Base-by-base conservation (phyloP, 2,797 vertebrate species). In the Cuculus canorus region DNA sequence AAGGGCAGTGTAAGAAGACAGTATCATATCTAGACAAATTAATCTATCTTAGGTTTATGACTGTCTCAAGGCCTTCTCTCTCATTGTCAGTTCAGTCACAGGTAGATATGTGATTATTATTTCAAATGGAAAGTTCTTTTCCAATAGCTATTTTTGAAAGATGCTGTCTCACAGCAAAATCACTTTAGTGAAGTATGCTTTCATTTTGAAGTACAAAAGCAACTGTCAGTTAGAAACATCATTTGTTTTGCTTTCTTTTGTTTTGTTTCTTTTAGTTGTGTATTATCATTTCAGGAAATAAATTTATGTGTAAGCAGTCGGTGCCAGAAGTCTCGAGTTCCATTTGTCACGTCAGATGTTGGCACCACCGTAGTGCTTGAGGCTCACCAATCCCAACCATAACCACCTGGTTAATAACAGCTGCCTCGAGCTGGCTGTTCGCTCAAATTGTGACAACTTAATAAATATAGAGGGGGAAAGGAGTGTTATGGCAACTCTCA, bases 41-140 rank as follows among this genome's bases (percentile, higher is more conserved):
- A 82, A 91, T 95, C 86, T 81, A 23, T 77, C 60, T 69, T 43
- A 89, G 21, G 50, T 63, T 65, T 87, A 52, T 81, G 86, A 47
- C 75, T 95, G 23, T 82, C 79, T 94, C 91, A 92, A 84, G 57
- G 61, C 77, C n/a, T 25, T 94, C 75, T 57, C 53, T 92, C 92
- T 68, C 91, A 52, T n/a, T 84, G 68, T 70, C 68, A 73, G 87
- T 63, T 82, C 81, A 83, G 32, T 76, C 86, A 86, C 82, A 96
- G 81, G 54, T 70, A 50, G 48, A 65, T 50, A 69, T 92, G 89
- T 84, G 83, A 93, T 96, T 86, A 95, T 95, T 95, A 92, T 94
- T 96, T 96, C 88, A 87, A 93, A 93, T 33, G 68, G 78, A 92
- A 95, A 93, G 63, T 86, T 92, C 78, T 93, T 91, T 83, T 71